Evolutionary conservation across 23 tunicate species (phyloP), one percentile per base, ranked within the genome.

Genomic region (Oikopleura albicans): DNA sequence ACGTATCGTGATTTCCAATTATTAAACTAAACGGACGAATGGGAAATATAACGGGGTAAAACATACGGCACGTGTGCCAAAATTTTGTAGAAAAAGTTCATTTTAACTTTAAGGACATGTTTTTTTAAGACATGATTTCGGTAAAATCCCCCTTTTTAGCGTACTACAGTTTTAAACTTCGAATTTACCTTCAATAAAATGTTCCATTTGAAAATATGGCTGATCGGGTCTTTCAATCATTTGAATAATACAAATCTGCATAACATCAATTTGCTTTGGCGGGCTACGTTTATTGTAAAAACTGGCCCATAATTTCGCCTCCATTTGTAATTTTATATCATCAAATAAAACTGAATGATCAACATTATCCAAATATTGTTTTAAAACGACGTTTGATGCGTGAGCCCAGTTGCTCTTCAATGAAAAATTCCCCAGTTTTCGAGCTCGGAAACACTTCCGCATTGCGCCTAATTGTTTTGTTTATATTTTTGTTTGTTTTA

Each of bases 371-470:
- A 93, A 87, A 87, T 93, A 93, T 33, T 86, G 83, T 40, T 93
- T 93, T 40, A 85, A 89, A 1, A 93, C 98, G 79, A 93, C 90
- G 36, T 85, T 83, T 31, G 91, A 89, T 1, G 98, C 98, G 41
- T 84, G 83, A 0, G 86, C n/a, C 98, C 98, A 93, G 40, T 93
- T 94, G 39, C 39, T 66, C 38, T 39, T 66, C 28, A 85, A 40
- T 0, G 86, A 83, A 76, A 93, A 87, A 75, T 86, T 93, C 37
- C 94, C 90, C 76, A 93, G 41, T 63, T 90, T 93, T 76, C 90
- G 90, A 93, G 98, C 95, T 93, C 88, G 40, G 85, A 87, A 93
- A 83, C 98, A 93, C 88, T 93, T 94, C 66, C 98, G 86, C 98
- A 93, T 93, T 0, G 98, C 98, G 39, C 98, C 98, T 40, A 89